phyloP scores from a whole-genome alignment of 2,797 vertebrate genomes.

The Anguilla pacifica region DNA sequence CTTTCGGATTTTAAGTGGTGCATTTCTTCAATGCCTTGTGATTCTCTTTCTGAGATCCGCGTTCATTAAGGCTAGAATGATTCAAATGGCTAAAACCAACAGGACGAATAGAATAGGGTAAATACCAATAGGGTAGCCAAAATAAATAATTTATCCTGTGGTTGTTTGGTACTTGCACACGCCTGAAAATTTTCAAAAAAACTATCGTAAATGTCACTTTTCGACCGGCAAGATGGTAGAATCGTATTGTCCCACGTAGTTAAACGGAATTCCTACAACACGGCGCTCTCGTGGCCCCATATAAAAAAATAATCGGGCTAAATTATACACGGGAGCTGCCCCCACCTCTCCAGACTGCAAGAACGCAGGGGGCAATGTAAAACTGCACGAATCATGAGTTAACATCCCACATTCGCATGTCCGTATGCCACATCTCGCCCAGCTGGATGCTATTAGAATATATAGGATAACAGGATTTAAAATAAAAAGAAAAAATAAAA shows the following conservation, averaged over 20 bases:
- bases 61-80: constrained; percentile 38
- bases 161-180: not conserved
- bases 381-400: constrained; percentile 43
- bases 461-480: constrained; percentile 23
- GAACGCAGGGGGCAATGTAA: constrained; percentile 39
- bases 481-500: constrained; percentile 27
- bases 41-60: constrained; percentile 42
- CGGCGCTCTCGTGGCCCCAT: constrained; percentile 11
- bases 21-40: constrained; percentile 43
- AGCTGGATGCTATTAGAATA: not conserved
- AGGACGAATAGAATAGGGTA: constrained; percentile 43
- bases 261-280: constrained; percentile 19
- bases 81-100: constrained; percentile 26
- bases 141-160: constrained; percentile 19
- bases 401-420: constrained; percentile 36
- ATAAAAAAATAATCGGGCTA: constrained; percentile 42
- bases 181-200: not conserved
- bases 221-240: not conserved
- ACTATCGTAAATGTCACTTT: constrained; percentile 3
- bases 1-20: constrained; percentile 26
- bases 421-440: constrained; percentile 18
- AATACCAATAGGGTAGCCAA: constrained; percentile 22
- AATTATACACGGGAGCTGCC: constrained; percentile 60
- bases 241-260: not conserved
- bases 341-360: constrained; percentile 58